phyloP scores from a whole-genome alignment of 2,113 vertebrate species.

The Chiloscyllium plagiosum region DNA sequence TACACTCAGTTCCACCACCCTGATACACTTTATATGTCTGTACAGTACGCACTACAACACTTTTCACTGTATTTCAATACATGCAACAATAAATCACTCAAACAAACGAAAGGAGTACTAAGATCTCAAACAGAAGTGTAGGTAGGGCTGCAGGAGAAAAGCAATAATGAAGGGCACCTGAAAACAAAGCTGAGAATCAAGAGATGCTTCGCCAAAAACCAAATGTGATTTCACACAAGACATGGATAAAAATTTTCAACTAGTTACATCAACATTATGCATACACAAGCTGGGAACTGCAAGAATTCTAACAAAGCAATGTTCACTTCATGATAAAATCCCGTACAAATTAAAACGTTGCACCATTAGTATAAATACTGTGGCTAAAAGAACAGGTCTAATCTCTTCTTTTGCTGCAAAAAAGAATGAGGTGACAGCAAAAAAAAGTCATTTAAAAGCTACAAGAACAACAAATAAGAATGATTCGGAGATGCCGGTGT shows the following conservation, averaged over 20 bases:
- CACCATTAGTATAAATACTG: no score
- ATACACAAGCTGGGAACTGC: background rate
- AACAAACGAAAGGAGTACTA: background rate
- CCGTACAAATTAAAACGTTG: background rate
- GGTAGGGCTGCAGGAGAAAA: background rate
- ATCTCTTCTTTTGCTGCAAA: background rate
- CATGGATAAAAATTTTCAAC: background rate
- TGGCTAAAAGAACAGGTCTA: background rate
- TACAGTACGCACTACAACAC: no score
- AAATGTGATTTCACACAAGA: background rate
- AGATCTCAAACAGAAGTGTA: background rate
- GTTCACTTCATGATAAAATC: background rate
- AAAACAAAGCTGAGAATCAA: background rate
- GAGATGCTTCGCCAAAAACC: background rate
- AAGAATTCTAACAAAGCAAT: background rate
- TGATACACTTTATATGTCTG: no score
- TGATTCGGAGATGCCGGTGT: no score
- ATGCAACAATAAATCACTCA: no score
- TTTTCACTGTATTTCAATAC: no score
- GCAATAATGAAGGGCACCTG: background rate
- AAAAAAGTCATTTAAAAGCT: background rate
- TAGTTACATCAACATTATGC: background rate
- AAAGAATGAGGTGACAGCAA: background rate
- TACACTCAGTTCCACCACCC: no score
- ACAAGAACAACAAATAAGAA: background rate